A percentile compares a stretch with the other conserved stretches of the same genome.
phyloP scores from a whole-genome alignment of 2,888 invertebrate species.

The Aphodius sticticus region DNA sequence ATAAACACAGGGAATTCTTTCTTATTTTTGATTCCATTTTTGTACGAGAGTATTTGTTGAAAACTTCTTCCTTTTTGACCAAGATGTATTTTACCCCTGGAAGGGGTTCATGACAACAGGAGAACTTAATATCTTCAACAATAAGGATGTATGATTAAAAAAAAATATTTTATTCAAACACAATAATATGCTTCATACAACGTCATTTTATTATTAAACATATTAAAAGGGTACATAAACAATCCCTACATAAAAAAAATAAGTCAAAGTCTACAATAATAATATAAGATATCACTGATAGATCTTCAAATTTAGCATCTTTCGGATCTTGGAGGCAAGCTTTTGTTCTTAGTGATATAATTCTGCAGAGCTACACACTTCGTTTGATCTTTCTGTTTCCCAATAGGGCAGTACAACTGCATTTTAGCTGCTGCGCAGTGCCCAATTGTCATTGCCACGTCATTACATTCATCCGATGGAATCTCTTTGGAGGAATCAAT shows the following conservation, averaged over 20 bases:
- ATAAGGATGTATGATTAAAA: no score
- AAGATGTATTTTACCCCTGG: no score
- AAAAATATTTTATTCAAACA: no score
- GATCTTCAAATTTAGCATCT: background rate
- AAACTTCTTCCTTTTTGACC: no score
- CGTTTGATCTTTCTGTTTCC: slow-evolving; percentile 55
- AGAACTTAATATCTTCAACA: no score
- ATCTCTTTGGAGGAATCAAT: background rate
- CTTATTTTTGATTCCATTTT: no score
- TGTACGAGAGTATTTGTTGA: no score
- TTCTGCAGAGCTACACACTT: slow-evolving; percentile 54
- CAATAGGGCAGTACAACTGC: slow-evolving; percentile 57
- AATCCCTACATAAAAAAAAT: background rate
- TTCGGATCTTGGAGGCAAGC: slow-evolving; percentile 23
- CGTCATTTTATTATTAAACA: no score
- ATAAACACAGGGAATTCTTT: no score
- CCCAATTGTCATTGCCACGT: slow-evolving; percentile 40
- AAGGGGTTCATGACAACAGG: no score
- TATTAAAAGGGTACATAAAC: no score
- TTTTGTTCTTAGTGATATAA: slow-evolving; percentile 47
- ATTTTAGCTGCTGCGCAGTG: slow-evolving; percentile 58
- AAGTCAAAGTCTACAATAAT: background rate
- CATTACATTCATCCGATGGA: slow-evolving; percentile 23
- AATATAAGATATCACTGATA: background rate
- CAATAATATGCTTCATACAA: no score